These are phyloP conservation scores for Bombus confusus DNA, from an alignment of 1,140 invertebrate genomes.

Conservation along the genomic window DNA sequence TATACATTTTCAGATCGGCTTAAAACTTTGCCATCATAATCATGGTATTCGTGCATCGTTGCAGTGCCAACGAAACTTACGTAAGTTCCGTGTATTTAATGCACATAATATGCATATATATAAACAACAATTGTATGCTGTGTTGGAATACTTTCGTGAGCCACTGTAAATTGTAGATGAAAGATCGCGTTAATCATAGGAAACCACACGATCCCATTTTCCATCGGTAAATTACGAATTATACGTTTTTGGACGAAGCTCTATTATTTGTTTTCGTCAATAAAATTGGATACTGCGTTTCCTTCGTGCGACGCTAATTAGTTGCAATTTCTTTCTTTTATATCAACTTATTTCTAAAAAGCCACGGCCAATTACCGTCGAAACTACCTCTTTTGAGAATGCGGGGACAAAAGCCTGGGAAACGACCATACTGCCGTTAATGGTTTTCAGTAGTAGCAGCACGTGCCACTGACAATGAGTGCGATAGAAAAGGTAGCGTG, in stretches of 20 bases:
- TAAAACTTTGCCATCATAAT: no score
- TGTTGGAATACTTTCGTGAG: no score
- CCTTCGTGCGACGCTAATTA: neutral
- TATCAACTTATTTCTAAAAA: neutral
- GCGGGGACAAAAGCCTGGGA: conserved; percentile 6
- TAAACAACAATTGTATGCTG: no score
- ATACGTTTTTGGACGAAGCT: neutral
- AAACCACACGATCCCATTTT: neutral
- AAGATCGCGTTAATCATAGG: neutral
- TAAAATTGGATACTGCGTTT: no score
- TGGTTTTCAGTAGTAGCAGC: conserved; percentile 18
- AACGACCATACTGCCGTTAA: conserved; percentile 14
- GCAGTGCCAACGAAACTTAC: no score
- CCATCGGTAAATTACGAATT: neutral
- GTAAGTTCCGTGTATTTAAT: no score
- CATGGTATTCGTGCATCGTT: no score
- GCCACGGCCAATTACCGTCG: conserved; percentile 3
- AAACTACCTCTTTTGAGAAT: neutral
- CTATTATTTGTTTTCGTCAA: neutral
- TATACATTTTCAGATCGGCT: no score
- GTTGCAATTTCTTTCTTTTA: neutral
- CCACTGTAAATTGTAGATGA: neutral
- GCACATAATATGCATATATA: no score
- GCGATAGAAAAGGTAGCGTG: neutral
- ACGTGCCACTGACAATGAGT: conserved; percentile 19